These are phyloP conservation scores for Eulimnadia texana DNA, from an alignment of 1,140 invertebrate species.

Conservation along the genomic window DNA sequence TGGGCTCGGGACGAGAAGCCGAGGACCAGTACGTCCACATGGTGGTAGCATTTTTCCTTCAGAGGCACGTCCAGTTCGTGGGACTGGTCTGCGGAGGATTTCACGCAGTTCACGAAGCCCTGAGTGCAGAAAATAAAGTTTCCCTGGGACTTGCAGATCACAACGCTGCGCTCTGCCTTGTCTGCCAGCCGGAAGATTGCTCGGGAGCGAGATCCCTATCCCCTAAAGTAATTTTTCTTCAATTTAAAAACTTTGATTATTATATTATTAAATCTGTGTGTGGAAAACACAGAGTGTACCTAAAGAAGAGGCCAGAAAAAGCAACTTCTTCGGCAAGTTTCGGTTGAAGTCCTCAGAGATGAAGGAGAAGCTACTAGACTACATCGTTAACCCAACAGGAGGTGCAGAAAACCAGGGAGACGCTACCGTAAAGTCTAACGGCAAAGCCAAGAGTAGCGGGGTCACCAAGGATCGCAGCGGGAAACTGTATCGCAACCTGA, in stretches of 20 bases:
- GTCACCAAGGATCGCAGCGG: slow-evolving; percentile 28
- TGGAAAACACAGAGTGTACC: background rate
- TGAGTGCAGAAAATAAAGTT: slow-evolving; percentile 1
- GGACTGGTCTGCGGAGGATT: slow-evolving; percentile 87
- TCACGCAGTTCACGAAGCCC: slow-evolving; percentile 32
- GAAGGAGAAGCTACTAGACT: slow-evolving; percentile 83
- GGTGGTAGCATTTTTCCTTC: slow-evolving; percentile 93
- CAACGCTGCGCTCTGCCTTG: slow-evolving; percentile 56
- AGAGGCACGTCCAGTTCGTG: slow-evolving; percentile 83
- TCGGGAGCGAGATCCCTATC: slow-evolving; percentile 12
- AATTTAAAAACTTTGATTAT: background rate
- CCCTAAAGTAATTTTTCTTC: background rate
- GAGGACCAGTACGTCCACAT: slow-evolving; percentile 96
- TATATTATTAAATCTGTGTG: background rate
- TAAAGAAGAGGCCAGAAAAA: background rate
- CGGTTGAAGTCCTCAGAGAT: slow-evolving; percentile 70
- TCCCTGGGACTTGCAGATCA: slow-evolving; percentile 57
- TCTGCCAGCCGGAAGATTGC: slow-evolving; percentile 36
- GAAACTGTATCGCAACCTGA: slow-evolving; percentile 76
- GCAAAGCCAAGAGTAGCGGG: background rate
- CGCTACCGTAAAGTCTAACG: slow-evolving; percentile 28
- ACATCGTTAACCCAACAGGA: slow-evolving; percentile 73
- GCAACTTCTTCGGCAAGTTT: slow-evolving; percentile 3
- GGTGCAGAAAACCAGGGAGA: slow-evolving; percentile 34
- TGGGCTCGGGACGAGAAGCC: slow-evolving; percentile 86